Evolutionary conservation across 2,888 invertebrate species (phyloP).

Genomic region (Cheiracanthium punctorium): DNA sequence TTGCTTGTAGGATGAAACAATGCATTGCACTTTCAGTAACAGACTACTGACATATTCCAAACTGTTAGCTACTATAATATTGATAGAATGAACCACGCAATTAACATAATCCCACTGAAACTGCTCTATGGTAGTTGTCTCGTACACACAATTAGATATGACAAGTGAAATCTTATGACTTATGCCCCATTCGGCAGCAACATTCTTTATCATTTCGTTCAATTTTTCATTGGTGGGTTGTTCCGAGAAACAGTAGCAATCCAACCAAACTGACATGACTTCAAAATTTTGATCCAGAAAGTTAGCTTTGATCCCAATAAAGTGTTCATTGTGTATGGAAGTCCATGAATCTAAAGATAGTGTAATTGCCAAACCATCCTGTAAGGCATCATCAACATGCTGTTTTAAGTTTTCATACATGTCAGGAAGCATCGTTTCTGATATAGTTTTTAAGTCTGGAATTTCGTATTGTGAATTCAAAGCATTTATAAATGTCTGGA

Average conservation of each 20-base stretch:
- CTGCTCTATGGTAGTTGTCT: background rate
- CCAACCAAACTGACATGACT: background rate
- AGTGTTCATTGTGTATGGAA: background rate
- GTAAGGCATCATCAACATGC: background rate
- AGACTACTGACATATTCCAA: background rate
- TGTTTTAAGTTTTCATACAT: background rate
- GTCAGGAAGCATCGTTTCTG: background rate
- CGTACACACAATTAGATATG: background rate
- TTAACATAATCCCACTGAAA: background rate
- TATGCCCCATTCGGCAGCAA: background rate
- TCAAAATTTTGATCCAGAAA: background rate
- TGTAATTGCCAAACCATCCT: background rate
- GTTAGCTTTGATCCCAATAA: background rate
- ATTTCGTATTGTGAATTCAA: background rate
- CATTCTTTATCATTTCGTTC: background rate
- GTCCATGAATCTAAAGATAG: background rate
- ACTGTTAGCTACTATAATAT: background rate
- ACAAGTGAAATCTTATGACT: background rate
- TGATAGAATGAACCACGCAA: background rate
- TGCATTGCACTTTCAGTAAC: background rate
- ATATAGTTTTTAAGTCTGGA: background rate
- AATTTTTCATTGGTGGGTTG: background rate
- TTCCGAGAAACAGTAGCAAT: background rate
- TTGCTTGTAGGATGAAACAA: background rate
- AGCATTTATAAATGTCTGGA: background rate